phyloP scores from a whole-genome alignment of 2,888 invertebrate species.

The Strigamia maritima region DNA sequence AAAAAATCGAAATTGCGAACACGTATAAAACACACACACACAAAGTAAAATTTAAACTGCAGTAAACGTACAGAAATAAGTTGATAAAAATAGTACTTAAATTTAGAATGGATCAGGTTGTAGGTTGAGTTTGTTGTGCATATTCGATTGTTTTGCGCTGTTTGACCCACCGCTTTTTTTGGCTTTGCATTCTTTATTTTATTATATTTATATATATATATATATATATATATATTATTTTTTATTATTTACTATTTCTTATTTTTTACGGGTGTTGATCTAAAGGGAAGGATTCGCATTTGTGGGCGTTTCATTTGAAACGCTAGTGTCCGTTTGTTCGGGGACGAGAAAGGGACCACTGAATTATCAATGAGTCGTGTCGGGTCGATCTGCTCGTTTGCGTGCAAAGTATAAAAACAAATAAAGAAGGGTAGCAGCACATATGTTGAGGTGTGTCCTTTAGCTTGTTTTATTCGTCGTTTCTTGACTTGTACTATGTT shows the following conservation, averaged over 20 bases:
- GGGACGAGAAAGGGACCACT: constrained; percentile 17
- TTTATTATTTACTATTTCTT: not conserved
- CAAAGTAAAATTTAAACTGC: not conserved
- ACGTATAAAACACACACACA: not conserved
- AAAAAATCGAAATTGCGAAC: not conserved
- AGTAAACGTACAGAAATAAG: not conserved
- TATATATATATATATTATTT: not conserved
- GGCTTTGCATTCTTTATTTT: not conserved
- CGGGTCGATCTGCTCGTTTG: constrained; percentile 31
- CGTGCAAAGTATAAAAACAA: constrained; percentile 32
- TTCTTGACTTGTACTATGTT: constrained; percentile 16
- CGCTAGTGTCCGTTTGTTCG: constrained; percentile 5
- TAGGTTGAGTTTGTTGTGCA: not conserved
- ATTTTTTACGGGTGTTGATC: not conserved
- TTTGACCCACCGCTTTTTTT: not conserved
- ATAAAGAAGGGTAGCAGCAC: constrained; percentile 26
- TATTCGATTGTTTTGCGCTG: not conserved
- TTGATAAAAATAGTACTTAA: not conserved
- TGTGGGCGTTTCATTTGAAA: not conserved
- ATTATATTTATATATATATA: not conserved
- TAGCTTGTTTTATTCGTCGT: constrained; percentile 28
- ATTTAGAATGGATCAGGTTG: not conserved
- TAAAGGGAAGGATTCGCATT: not conserved
- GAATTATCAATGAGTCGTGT: constrained; percentile 25
- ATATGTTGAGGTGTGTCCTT: constrained; percentile 24